Base-by-base conservation (phyloP, 2,888 invertebrate species). In the Lepidochitona cinerea region DNA sequence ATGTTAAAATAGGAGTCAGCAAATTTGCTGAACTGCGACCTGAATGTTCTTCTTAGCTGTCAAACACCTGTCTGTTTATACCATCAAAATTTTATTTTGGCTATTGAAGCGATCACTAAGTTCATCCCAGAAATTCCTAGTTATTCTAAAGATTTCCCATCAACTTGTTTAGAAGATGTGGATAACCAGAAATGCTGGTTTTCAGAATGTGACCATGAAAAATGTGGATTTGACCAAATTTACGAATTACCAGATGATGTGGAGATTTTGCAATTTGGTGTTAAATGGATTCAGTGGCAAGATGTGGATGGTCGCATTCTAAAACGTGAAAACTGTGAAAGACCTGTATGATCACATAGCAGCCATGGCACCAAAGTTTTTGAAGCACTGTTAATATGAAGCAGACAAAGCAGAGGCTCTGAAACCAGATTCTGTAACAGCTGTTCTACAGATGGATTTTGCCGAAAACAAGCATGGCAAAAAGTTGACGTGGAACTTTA, bases 391-490 rank as follows among this genome's bases (percentile, higher is more conserved):
- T 59, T 59, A 26, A 23, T 59, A 59, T 23, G 59, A 59, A 23
- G 29, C 23, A 26, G 59, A 59, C 23, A 59, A 59, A 29, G 29
- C 26, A 9, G 12, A 59, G 26, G 59, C 59, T 14, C n/a, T n/a
- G n/a, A n/a, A n/a, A n/a, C n/a, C n/a, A n/a, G n/a, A n/a, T n/a
- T n/a, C n/a, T n/a, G n/a, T n/a, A n/a, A n/a, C n/a, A n/a, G n/a
- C n/a, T n/a, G n/a, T n/a, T n/a, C n/a, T n/a, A n/a, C n/a, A n/a
- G 32, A 54, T 70, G 54, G 70, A 70, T 54, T 26, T 70, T 3
- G 70, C 70, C 9, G 54, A 70, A 53, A 70, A 54, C 37, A 41
- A 18, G 41, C 9, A 41, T 12, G 9, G 18, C 12, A 12, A 9
- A 59, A 18, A n/a, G n/a, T n/a, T n/a, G n/a, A n/a, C n/a, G n/a